Evolutionary conservation across 2,888 invertebrate species (phyloP), one percentile per base, ranked within the genome.

Genomic region (Lumbricus terrestris): DNA sequence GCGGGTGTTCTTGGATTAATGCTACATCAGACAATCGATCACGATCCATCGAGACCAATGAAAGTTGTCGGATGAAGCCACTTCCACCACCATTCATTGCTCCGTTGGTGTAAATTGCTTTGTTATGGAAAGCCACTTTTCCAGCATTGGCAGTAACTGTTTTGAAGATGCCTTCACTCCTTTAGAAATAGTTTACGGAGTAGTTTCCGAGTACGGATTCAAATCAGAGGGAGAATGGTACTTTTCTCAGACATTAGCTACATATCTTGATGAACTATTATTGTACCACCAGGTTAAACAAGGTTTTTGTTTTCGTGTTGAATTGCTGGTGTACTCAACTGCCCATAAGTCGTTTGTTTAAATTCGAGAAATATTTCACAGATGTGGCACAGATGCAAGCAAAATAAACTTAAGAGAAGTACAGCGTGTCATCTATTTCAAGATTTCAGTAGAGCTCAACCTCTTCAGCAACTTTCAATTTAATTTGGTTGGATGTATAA

Each of bases 1-100:
- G 98, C 98, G 88, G 98, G 98, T 0, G 97, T 99, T 0, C 95
- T 99, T 29, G 98, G 98, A 0, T 96, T 99, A 0, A 97, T 99
- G 97, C 95, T 99, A n/a, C 98, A 99, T 95, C 98, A 98, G 15
- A 98, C 98, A 0, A 98, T 90, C 38, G 90, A 90, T 40, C 42
- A 90, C 23, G 85, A 85, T 34, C 85, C 85, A 34, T 37, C 37
- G 85, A 85, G 85, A 37, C 85, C 85, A 16, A 85, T 85, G 85
- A 85, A 85, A 85, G 85, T 85, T 34, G 35, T 85, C 35, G 85
- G 85, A 85, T 85, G 18, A 83, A 83, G 4, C 34, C n/a, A n/a
- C n/a, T n/a, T n/a, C n/a, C n/a, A n/a, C n/a, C n/a, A 29, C 34
- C n/a, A 8, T 2, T 13, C 54, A 54, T 54, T 29, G 23, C 42